Percentiles rank a stretch among this genome's conserved stretches.
Evolutionary conservation across 2,888 invertebrate genomes (phyloP).

Genomic region (Aromia moschata): DNA sequence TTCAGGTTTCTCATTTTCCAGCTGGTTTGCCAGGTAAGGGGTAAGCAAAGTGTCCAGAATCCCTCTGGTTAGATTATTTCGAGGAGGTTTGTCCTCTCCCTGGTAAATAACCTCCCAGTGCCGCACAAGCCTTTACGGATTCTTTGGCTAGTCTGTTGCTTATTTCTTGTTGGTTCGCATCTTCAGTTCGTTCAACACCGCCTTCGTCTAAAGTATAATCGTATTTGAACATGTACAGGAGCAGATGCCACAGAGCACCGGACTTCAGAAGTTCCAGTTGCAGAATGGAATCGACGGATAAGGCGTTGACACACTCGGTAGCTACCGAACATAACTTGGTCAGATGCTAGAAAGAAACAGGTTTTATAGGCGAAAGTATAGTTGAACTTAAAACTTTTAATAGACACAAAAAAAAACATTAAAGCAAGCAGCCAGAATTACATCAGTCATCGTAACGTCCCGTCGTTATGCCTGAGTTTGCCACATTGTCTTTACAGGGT

Average conservation of each 20-base stretch:
- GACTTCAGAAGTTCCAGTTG: slow-evolving; percentile 85
- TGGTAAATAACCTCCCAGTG: slow-evolving; percentile 76
- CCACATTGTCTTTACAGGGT: too few relatives aligned
- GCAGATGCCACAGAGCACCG: slow-evolving; percentile 91
- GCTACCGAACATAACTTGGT: slow-evolving; percentile 86
- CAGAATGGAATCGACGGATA: slow-evolving; percentile 85
- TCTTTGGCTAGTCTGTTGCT: slow-evolving; percentile 92
- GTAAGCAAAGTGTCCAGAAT: slow-evolving; percentile 80
- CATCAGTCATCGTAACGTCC: too few relatives aligned
- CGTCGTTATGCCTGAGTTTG: too few relatives aligned
- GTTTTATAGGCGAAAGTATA: not conserved
- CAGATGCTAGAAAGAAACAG: slow-evolving; percentile 71
- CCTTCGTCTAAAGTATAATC: slow-evolving; percentile 98
- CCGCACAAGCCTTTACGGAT: slow-evolving; percentile 84
- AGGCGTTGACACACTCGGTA: slow-evolving; percentile 88
- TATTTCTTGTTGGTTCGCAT: slow-evolving; percentile 87
- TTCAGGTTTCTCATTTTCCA: slow-evolving; percentile 75
- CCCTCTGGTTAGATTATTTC: slow-evolving; percentile 67
- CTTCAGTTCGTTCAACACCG: slow-evolving; percentile 86
- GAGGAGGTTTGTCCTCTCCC: slow-evolving; percentile 65
- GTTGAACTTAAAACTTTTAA: not conserved
- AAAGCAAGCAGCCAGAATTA: too few relatives aligned
- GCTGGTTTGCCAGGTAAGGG: slow-evolving; percentile 82
- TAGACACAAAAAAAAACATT: too few relatives aligned
- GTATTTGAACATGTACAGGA: slow-evolving; percentile 91